These are phyloP conservation scores for Gymnopithys bicolor DNA, from an alignment of 2,797 vertebrate species.

Conservation along the genomic window DNA sequence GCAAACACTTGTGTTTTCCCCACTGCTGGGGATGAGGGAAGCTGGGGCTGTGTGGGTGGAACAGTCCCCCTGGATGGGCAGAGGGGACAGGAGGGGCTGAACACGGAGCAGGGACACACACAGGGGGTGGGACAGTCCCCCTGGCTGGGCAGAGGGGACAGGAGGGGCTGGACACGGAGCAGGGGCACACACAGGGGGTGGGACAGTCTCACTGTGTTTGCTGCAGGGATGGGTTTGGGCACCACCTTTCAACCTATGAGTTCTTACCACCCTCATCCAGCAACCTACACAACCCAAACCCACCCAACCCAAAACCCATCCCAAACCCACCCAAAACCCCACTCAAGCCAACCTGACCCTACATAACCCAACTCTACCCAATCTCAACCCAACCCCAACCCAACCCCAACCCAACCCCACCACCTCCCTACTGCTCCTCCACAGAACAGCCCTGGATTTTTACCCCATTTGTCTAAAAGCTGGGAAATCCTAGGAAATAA, in stretches of 20 bases:
- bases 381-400: too few relatives aligned
- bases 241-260: not conserved
- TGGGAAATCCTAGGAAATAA: not conserved
- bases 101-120: not conserved
- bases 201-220: accelerated
- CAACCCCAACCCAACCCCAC: not conserved
- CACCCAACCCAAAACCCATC: not conserved
- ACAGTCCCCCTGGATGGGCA: not conserved
- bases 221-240: not conserved
- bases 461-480: not conserved
- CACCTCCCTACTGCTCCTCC: not conserved
- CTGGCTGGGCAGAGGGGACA: too few relatives aligned
- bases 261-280: not conserved
- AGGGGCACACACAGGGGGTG: not conserved
- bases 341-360: not conserved
- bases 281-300: not conserved
- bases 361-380: accelerated
- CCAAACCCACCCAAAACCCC: not conserved
- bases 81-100: accelerated
- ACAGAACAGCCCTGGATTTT: not conserved
- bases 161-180: not conserved
- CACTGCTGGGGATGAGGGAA: accelerated
- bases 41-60: not conserved
- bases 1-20: not conserved
- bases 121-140: not conserved